Evolutionary conservation across 1,140 invertebrate species (phyloP).

Genomic region (Heliconius nattereri): DNA sequence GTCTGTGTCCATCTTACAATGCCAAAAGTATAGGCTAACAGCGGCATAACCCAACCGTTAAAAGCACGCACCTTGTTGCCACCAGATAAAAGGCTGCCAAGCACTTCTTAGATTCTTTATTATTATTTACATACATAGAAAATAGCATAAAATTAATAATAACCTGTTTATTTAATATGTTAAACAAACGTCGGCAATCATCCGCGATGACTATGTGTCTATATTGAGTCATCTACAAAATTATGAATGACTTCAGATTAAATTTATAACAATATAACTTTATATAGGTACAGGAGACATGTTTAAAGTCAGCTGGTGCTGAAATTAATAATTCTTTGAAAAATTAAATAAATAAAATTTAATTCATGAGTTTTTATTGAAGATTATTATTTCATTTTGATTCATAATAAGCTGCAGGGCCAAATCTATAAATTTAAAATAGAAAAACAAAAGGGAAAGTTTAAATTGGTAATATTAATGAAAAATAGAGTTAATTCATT

Average conservation of each 20-base stretch:
- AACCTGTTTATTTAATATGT: slow-evolving; percentile 30
- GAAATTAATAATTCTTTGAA: too few relatives aligned
- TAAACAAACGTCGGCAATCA: slow-evolving; percentile 20
- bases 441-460: background rate
- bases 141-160: background rate
- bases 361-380: too few relatives aligned
- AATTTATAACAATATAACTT: background rate
- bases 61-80: too few relatives aligned
- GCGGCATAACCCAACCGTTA: too few relatives aligned
- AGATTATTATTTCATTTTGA: too few relatives aligned
- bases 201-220: slow-evolving; percentile 24
- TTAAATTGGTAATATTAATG: background rate
- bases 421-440: background rate
- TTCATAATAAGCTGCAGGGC: background rate
- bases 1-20: too few relatives aligned
- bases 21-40: too few relatives aligned
- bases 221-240: slow-evolving; percentile 31
- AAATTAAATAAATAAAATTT: too few relatives aligned
- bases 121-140: background rate
- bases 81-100: too few relatives aligned
- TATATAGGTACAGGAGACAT: background rate
- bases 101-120: too few relatives aligned
- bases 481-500: too few relatives aligned
- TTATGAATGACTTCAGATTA: slow-evolving; percentile 33
- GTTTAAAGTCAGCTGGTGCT: background rate